These are phyloP conservation scores for Danio aesculapii DNA, from an alignment of 2,797 vertebrate genomes.

Conservation along the genomic window DNA sequence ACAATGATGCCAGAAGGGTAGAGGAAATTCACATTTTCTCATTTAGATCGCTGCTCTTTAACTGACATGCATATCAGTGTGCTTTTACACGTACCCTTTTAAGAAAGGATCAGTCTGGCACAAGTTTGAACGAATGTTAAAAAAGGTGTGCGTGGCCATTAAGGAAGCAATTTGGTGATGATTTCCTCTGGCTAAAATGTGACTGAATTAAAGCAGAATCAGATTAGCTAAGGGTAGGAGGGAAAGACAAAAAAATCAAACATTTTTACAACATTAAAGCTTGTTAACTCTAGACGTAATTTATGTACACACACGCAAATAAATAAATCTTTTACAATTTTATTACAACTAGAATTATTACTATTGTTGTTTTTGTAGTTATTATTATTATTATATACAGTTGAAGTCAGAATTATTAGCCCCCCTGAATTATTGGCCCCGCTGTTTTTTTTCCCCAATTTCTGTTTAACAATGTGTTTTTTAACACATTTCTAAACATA, in stretches of 20 bases:
- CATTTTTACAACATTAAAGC: background rate
- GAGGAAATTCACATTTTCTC: background rate
- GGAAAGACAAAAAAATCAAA: constrained; percentile 4
- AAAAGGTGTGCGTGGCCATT: background rate
- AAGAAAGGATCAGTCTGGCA: background rate
- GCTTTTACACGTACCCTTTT: background rate
- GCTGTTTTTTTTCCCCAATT: too few species aligned
- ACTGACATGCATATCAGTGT: background rate
- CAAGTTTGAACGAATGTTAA: background rate
- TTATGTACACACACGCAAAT: too few species aligned
- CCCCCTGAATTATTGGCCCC: too few species aligned
- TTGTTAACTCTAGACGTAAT: too few species aligned
- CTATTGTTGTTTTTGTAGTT: too few species aligned
- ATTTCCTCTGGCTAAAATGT: background rate
- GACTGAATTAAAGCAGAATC: background rate
- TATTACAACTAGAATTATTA: too few species aligned
- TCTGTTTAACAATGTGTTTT: too few species aligned
- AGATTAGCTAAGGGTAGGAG: background rate
- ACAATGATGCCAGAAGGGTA: constrained; percentile 23
- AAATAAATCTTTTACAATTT: too few species aligned
- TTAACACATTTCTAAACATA: too few species aligned
- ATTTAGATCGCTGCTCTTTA: constrained; percentile 15
- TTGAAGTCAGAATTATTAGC: too few species aligned
- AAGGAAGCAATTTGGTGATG: background rate
- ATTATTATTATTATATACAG: too few species aligned